Conservation (phyloP, 2,888 invertebrate species). For the Drosophila aldrichi region DNA sequence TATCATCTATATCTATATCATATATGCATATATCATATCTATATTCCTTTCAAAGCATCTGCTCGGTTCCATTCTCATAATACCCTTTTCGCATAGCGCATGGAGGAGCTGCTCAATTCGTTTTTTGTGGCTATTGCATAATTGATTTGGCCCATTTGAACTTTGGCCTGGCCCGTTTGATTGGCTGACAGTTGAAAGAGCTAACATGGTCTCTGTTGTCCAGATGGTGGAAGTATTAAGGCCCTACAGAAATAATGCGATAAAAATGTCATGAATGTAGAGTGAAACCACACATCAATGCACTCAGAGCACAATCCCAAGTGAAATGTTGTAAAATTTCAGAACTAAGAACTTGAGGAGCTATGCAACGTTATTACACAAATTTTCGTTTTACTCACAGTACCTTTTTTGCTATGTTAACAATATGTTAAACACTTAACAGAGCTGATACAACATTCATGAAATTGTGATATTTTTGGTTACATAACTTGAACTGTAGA, state of each 20-base stretch:
- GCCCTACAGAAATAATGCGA: conserved; percentile 18
- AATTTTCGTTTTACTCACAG: no score
- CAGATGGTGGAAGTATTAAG: conserved; percentile 28
- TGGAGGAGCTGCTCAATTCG: background rate
- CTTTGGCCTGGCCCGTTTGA: conserved; percentile 40
- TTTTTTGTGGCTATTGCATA: conserved; percentile 34
- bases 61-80: background rate
- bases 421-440: conserved; percentile 1
- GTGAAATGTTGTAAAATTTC: conserved; percentile 3
- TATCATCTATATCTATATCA: no score
- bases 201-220: conserved; percentile 31
- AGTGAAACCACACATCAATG: conserved; percentile 20
- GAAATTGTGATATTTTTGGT: no score
- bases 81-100: background rate
- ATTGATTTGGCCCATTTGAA: conserved; percentile 37
- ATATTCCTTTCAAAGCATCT: background rate
- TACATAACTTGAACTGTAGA: no score
- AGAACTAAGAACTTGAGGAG: background rate
- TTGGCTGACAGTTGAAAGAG: conserved; percentile 63
- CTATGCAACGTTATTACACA: background rate
- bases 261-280: conserved; percentile 15
- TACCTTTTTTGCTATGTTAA: background rate
- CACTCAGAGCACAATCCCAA: conserved; percentile 14
- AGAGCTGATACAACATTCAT: background rate
- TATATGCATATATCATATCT: background rate